Percentiles rank a stretch among this genome's conserved stretches.
Conservation (phyloP, 2,113 vertebrate genomes). For the Glaucomys volans region DNA sequence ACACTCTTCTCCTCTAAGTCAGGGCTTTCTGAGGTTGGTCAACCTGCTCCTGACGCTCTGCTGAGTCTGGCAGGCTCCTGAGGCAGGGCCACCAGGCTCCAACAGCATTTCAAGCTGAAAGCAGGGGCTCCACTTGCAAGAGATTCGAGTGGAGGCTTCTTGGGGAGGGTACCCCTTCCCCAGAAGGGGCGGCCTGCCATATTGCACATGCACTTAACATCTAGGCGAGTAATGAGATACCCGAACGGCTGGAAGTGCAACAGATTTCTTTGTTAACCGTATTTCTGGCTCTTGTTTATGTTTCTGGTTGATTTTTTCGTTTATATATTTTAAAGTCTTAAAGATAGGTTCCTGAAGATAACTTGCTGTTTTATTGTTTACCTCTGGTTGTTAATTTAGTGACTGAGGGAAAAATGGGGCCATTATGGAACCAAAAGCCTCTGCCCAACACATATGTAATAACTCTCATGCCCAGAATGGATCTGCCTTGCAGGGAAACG, state of each 20-base stretch:
- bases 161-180: constrained; percentile 52
- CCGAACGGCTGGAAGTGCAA: constrained; percentile 39
- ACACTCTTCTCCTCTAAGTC: neutral
- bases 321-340: constrained; percentile 76
- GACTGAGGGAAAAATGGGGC: constrained; percentile 66
- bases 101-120: constrained; percentile 46
- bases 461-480: constrained; percentile 65
- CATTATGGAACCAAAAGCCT: constrained; percentile 67
- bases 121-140: constrained; percentile 17
- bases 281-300: constrained; percentile 61
- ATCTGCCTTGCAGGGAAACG: constrained; percentile 72
- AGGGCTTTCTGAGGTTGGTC: neutral
- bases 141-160: constrained; percentile 56
- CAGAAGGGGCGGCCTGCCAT: neutral
- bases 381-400: constrained; percentile 79
- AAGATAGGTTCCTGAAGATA: constrained; percentile 67
- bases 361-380: constrained; percentile 80
- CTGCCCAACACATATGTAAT: constrained; percentile 71
- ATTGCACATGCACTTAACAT: rapidly evolving
- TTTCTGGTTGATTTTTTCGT: constrained; percentile 62
- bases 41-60: neutral
- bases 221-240: constrained; percentile 47
- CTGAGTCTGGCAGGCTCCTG: neutral
- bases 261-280: constrained; percentile 34
- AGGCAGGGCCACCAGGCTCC: constrained; percentile 6